Base-by-base conservation (phyloP, 1,140 invertebrate species). In the Bicyclus anynana region DNA sequence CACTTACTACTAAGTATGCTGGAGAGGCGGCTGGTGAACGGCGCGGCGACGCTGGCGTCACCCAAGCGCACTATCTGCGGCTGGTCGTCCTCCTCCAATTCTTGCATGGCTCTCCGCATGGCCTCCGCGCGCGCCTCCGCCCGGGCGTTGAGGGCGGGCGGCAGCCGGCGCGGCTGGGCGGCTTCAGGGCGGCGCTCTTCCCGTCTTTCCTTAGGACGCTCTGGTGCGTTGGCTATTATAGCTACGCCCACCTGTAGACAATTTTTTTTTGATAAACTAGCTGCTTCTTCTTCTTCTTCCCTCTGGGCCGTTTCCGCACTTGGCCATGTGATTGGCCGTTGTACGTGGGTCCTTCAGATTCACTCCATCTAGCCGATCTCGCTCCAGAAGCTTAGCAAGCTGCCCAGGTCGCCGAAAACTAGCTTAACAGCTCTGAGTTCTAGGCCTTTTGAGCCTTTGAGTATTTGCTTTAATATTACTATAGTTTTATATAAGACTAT, bases 11-110 rank as follows among this genome's bases (percentile, higher is more conserved):
- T 99, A 79, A 96, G 93, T 78, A 99, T 98, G 23, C 98, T 99
- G 1, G 98, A 99, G 49, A 97, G 92, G 90, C 98, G 98, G 63
- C 98, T 99, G 0, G 98, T 99, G 81, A 99, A 99, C 1, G 99
- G 99, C 12, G 99, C 98, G 4, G 99, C 99, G 57, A 99, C 99
- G 66, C 97, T 99, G 7, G 99, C 99, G 90, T 99, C 99, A 12
- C 99, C 99, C 27, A 99, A 89, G 84, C 98, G 95, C 0, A 99
- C 97, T 38, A 99, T 90, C 65, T 95, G 94, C 7, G 94, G 92
- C 64, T 94, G 93, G 53, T 99, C 97, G 64, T 96, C 93, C 72
- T 98, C 97, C 67, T 99, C 97, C 37, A 99, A 84, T 77, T 99
- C 97, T 74, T 96, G 95, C 74, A 99, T 86, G 57, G 97, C 84